Base-by-base conservation (phyloP, 2,888 invertebrate genomes). In the Plebejus melissa region DNA sequence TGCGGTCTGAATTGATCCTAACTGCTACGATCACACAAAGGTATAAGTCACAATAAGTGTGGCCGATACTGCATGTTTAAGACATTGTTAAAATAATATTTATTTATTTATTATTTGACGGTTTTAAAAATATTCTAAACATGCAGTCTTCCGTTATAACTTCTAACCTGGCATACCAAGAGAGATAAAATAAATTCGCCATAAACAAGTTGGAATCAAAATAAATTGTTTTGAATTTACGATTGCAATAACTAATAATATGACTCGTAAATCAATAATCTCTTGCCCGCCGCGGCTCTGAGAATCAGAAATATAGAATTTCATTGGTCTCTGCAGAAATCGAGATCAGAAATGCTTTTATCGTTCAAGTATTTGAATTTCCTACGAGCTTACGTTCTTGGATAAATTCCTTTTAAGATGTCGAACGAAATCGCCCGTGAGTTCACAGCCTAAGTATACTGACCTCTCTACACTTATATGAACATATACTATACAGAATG, bases 341-440 rank as follows among this genome's bases (percentile, higher is more conserved):
- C 81, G 82, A 84, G 86, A 88, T 86, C 84, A 85, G 81, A 86
- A 87, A 87, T 88, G 85, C 86, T 88, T 88, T 88, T 86, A 86
- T 85, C 84, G 84, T 82, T 85, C 78, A 80, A 86, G 85, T 87
- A 90, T 90, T 90, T 88, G 89, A 90, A 88, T 88, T 88, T 87
- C 83, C 83, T 83, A 80, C 83, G 80, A 82, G 84, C 84, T 86
- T 83, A 80, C 83, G 85, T 83, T 83, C 85, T 82, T 84, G 80
- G 84, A 86, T 83, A 85, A 88, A 88, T 88, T 88, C 87, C 86
- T 84, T 84, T 85, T 84, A 83, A 86, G 83, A 85, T 84, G 83
- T 82, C 79, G 82, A 82, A 82, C 83, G 81, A 85, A 87, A 85
- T 87, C 84, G 82, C 78, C 80, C 79, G 79, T 80, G 80, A 80